Evolutionary conservation across 2,113 vertebrate species (phyloP).

Genomic region (Gobio gobio): DNA sequence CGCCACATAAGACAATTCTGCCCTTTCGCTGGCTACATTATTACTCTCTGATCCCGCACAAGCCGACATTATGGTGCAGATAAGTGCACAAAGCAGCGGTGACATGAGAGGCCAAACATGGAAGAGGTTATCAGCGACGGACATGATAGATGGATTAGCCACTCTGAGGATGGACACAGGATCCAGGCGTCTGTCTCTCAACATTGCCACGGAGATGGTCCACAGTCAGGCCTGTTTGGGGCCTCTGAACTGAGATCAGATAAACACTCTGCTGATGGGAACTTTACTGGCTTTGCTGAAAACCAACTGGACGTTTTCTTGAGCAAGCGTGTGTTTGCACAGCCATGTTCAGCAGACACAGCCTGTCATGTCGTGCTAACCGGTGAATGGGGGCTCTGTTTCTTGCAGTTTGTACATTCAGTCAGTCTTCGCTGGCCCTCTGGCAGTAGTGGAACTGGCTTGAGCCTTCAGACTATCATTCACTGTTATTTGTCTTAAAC

Average conservation of each 20-base stretch:
- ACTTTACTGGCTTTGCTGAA: conserved; percentile 46
- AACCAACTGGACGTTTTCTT: conserved; percentile 32
- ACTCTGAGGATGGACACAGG: conserved; percentile 60
- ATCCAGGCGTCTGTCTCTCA: conserved; percentile 63
- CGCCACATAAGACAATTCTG: background rate
- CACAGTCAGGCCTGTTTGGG: conserved; percentile 15
- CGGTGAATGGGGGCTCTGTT: conserved; percentile 52
- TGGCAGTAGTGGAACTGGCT: conserved; percentile 16
- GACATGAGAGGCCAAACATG: conserved; percentile 48
- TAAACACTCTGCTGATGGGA: conserved; percentile 43
- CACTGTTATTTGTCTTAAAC: conserved; percentile 33
- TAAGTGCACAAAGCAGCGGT: conserved; percentile 51
- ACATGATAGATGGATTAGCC: conserved; percentile 60
- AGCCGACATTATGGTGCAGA: conserved; percentile 26
- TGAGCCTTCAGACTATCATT: conserved; percentile 10
- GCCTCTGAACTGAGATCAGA: conserved; percentile 49
- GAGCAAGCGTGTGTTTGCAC: conserved; percentile 33
- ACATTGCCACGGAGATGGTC: conserved; percentile 60
- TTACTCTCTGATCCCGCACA: conserved; percentile 33
- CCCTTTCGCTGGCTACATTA: conserved; percentile 27
- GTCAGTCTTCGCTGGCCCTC: conserved; percentile 36
- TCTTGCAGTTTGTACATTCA: conserved; percentile 28
- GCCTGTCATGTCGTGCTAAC: conserved; percentile 43
- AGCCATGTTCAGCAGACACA: conserved; percentile 34
- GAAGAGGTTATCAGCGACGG: conserved; percentile 53